Percentiles rank a stretch among this genome's conserved stretches.
These are phyloP conservation scores for Corella eumyota DNA, from an alignment of 23 tunicate genomes.

Conservation along the genomic window DNA sequence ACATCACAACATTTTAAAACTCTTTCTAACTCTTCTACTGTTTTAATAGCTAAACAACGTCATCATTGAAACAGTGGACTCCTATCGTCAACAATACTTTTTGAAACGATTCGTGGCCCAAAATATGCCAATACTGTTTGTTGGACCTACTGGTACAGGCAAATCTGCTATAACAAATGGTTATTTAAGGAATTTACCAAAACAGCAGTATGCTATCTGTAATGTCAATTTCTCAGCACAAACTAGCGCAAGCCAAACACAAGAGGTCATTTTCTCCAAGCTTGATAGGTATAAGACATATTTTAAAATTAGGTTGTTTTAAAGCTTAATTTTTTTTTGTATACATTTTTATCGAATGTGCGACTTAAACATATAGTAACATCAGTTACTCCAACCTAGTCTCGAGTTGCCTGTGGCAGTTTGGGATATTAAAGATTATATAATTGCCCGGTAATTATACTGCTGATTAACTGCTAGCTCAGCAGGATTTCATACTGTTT, in stretches of 20 bases:
- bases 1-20: too few relatives aligned
- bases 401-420: too few relatives aligned
- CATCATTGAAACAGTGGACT: slow-evolving; percentile 82
- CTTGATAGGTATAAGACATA: slow-evolving; percentile 43
- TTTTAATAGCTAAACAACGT: slow-evolving; percentile 49
- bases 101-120: slow-evolving; percentile 33
- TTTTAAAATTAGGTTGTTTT: background rate
- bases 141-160: slow-evolving; percentile 91
- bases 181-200: slow-evolving; percentile 54
- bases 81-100: slow-evolving; percentile 66
- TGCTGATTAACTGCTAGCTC: too few relatives aligned
- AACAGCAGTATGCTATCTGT: slow-evolving; percentile 32
- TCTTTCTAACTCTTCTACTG: too few relatives aligned
- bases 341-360: background rate
- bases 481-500: too few relatives aligned
- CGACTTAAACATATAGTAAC: too few relatives aligned
- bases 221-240: slow-evolving; percentile 86
- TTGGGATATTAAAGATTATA: too few relatives aligned
- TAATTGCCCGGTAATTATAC: too few relatives aligned
- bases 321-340: background rate
- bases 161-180: slow-evolving; percentile 76
- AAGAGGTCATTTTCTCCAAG: slow-evolving; percentile 82
- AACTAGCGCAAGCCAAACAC: slow-evolving; percentile 77
- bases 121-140: slow-evolving; percentile 39
- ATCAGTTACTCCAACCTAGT: too few relatives aligned